Evolutionary conservation across 92 coral and sea anemone genomes (phyloP).

Genomic region (Phenganax subtilis): DNA sequence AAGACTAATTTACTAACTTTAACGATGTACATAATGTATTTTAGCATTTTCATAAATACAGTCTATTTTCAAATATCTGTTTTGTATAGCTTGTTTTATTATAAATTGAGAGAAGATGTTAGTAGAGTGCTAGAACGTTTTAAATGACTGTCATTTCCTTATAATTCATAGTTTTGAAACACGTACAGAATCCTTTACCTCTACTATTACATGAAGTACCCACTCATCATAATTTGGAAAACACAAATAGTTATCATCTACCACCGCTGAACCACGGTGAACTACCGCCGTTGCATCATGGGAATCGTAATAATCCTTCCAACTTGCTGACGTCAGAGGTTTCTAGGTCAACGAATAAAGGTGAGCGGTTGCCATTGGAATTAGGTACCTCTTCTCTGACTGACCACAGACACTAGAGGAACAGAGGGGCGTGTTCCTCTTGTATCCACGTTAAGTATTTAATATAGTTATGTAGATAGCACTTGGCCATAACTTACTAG

Average conservation of each 20-base stretch:
- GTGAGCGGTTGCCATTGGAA: not conserved
- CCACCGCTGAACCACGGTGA: conserved; percentile 78
- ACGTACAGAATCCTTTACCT: not conserved
- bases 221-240: not conserved
- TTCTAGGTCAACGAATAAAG: not conserved
- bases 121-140: not conserved
- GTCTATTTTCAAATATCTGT: conserved; percentile 2
- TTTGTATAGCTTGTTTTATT: not conserved
- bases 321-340: conserved; percentile 44
- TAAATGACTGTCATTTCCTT: not conserved
- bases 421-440: not conserved
- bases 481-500: not conserved
- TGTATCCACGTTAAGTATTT: too few relatives aligned
- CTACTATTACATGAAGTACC: conserved; percentile 26
- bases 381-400: not conserved
- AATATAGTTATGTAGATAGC: not conserved
- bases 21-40: conserved; percentile 31
- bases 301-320: conserved; percentile 51
- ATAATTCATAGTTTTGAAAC: conserved; percentile 9
- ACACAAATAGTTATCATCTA: conserved; percentile 45
- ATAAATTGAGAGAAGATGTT: not conserved
- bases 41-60: conserved; percentile 19
- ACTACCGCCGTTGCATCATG: conserved; percentile 75
- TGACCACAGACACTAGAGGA: not conserved
- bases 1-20: conserved; percentile 11